phyloP scores from a whole-genome alignment of 2,113 vertebrate genomes.

The Calyptomena viridis region DNA sequence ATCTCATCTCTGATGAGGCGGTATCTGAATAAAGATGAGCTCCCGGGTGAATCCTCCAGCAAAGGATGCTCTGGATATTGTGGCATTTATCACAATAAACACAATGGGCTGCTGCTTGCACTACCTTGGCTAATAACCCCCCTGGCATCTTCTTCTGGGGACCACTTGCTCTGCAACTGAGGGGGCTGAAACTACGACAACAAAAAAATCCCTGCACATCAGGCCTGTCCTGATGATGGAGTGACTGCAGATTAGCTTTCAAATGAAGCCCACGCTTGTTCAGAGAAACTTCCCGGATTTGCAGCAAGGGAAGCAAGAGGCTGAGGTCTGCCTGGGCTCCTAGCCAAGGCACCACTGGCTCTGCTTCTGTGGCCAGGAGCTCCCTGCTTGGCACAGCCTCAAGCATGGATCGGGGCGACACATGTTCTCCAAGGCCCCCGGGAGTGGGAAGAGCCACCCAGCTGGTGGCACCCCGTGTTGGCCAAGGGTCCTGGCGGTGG shows the following conservation, averaged over 20 bases:
- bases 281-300: neutral
- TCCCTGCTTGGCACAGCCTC: neutral
- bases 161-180: neutral
- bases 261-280: neutral
- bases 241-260: slow-evolving; percentile 39
- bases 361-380: neutral
- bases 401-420: neutral
- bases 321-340: neutral
- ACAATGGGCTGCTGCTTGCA: neutral
- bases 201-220: neutral
- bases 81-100: slow-evolving; percentile 50
- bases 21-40: slow-evolving; percentile 51
- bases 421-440: fast-evolving
- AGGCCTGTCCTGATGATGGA: slow-evolving; percentile 39
- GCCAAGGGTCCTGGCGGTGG: neutral
- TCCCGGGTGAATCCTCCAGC: neutral
- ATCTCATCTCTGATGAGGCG: neutral
- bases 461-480: neutral
- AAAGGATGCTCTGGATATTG: slow-evolving; percentile 14
- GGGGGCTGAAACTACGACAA: neutral
- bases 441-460: neutral
- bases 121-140: slow-evolving; percentile 7
- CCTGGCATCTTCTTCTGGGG: neutral
- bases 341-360: neutral
- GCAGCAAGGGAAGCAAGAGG: neutral